Conservation (phyloP, 2,113 vertebrate genomes). For the Scophthalmus maximus region DNA sequence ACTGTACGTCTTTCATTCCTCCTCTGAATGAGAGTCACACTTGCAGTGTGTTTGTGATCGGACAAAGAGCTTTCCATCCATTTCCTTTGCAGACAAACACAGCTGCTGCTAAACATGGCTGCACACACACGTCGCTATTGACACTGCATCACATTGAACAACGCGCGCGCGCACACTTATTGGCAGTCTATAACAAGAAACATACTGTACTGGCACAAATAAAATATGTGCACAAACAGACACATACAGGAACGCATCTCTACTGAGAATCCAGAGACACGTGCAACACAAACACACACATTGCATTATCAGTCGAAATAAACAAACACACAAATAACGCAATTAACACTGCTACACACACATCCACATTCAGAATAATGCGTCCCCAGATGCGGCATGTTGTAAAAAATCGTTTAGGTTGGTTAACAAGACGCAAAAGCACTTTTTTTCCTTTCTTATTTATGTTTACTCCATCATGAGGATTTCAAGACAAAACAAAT, state of each 20-base stretch:
- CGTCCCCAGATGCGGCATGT: constrained; percentile 66
- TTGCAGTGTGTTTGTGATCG: constrained; percentile 46
- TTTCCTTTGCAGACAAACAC: constrained; percentile 70
- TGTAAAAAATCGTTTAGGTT: constrained; percentile 59
- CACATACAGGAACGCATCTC: constrained; percentile 1
- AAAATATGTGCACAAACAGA: constrained; percentile 23
- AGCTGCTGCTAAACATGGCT: constrained; percentile 72
- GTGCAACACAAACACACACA: constrained; percentile 4
- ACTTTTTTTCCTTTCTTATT: too few relatives aligned
- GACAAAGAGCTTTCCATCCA: constrained; percentile 63
- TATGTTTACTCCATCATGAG: too few relatives aligned
- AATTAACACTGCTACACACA: constrained; percentile 38
- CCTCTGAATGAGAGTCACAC: constrained; percentile 53
- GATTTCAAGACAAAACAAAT: constrained; percentile 78
- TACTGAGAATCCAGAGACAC: constrained; percentile 9
- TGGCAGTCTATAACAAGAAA: constrained; percentile 57
- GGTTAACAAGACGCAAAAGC: constrained; percentile 69
- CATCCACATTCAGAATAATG: constrained; percentile 54
- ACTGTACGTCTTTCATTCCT: constrained; percentile 33
- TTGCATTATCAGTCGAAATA: not conserved
- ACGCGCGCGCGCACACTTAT: constrained; percentile 39
- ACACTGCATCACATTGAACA: constrained; percentile 24
- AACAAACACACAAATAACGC: not conserved
- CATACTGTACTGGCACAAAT: constrained; percentile 8
- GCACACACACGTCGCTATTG: constrained; percentile 21